Conservation (phyloP, 2,888 invertebrate species). For the Latrodectus elegans region DNA sequence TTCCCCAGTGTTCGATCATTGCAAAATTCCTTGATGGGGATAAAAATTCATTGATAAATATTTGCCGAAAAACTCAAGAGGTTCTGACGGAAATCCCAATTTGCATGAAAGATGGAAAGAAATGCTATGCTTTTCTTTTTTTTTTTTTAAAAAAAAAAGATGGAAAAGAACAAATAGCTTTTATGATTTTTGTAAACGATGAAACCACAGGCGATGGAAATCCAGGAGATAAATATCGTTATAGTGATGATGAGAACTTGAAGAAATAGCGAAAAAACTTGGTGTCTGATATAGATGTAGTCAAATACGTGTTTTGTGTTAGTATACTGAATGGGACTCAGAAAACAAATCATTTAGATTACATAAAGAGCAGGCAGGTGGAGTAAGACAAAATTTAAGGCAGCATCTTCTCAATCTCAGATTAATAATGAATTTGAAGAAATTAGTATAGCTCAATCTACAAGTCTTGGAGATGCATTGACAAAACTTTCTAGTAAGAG, state of each 20-base stretch:
- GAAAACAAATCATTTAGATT: constrained; percentile 17
- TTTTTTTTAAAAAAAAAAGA: too few species aligned
- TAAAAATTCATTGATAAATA: too few species aligned
- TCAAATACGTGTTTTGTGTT: constrained; percentile 31
- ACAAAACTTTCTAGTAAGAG: too few species aligned
- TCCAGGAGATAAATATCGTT: constrained; percentile 35
- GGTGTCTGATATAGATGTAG: constrained; percentile 21
- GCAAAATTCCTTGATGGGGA: too few species aligned
- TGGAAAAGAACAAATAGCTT: constrained; percentile 37
- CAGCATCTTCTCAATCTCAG: neutral
- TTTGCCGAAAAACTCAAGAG: too few species aligned
- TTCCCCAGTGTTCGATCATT: too few species aligned
- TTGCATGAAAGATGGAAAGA: too few species aligned
- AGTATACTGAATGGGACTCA: constrained; percentile 19
- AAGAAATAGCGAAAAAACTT: constrained; percentile 28
- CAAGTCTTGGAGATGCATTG: too few species aligned
- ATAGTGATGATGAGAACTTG: constrained; percentile 45
- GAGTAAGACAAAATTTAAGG: constrained; percentile 19
- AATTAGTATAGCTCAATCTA: too few species aligned
- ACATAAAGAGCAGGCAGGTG: constrained; percentile 10
- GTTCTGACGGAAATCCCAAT: too few species aligned
- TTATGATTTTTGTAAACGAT: constrained; percentile 37
- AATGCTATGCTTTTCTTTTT: constrained; percentile 37
- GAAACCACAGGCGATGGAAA: constrained; percentile 21
- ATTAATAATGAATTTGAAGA: too few species aligned